Evolutionary conservation across 1,140 invertebrate species (phyloP).

Genomic region (Anastrepha obliqua): DNA sequence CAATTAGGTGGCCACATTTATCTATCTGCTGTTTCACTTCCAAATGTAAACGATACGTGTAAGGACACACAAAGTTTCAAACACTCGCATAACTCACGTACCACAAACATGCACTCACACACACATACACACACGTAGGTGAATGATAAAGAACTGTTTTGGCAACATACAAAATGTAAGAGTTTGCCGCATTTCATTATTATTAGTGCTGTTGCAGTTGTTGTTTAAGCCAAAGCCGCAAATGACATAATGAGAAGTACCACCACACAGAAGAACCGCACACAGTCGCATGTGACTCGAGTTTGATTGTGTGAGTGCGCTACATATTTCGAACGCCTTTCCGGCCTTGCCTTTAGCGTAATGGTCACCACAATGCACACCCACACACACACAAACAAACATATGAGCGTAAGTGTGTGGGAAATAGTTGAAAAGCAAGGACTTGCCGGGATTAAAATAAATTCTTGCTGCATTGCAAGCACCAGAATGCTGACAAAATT

Average conservation of each 20-base stretch:
- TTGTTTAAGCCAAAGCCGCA: conserved; percentile 14
- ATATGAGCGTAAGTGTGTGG: not conserved
- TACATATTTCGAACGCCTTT: not conserved
- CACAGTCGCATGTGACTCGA: not conserved
- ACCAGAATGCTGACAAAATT: conserved; percentile 1
- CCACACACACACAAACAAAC: no score
- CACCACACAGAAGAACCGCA: not conserved
- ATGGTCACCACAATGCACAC: not conserved
- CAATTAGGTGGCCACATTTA: conserved; percentile 7
- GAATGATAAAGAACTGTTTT: not conserved
- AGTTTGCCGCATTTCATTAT: not conserved
- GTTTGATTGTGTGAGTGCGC: not conserved
- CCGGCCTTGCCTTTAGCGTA: not conserved
- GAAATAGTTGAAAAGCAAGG: conserved; percentile 33
- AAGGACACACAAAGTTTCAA: no score
- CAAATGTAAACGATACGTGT: no score
- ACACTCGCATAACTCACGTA: no score
- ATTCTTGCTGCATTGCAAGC: conserved; percentile 3
- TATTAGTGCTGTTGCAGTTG: not conserved
- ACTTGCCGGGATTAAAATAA: conserved; percentile 45
- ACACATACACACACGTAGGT: not conserved
- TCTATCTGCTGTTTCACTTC: no score
- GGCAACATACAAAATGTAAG: not conserved
- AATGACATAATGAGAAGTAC: conserved; percentile 37
- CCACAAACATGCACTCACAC: not conserved